phyloP scores from a whole-genome alignment of 1,140 invertebrate genomes.

The Heliothis subflexa region DNA sequence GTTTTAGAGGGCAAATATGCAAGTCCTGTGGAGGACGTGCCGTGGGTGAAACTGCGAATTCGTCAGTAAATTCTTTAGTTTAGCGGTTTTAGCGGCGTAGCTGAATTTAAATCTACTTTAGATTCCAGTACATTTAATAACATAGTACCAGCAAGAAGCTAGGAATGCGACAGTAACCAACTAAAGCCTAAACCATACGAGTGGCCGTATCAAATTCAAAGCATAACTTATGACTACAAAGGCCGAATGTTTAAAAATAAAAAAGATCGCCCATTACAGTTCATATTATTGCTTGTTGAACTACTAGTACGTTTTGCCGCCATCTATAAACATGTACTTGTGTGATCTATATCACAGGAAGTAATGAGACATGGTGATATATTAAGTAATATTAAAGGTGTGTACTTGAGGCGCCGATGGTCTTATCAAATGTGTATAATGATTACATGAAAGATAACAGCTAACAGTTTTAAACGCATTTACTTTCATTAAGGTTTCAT shows the following conservation, averaged over 20 bases:
- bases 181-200: neutral
- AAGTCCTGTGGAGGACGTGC: no score
- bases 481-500: slow-evolving; percentile 27
- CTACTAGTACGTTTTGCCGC: neutral
- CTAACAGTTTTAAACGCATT: slow-evolving; percentile 17
- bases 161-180: no score
- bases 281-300: slow-evolving; percentile 14
- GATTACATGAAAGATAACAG: slow-evolving; percentile 37
- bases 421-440: slow-evolving; percentile 36
- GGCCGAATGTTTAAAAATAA: slow-evolving; percentile 1
- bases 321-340: slow-evolving; percentile 3
- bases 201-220: neutral
- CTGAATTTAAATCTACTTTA: no score
- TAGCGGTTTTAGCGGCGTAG: no score
- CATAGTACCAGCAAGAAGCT: no score
- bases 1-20: no score
- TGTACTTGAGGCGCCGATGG: slow-evolving; percentile 10
- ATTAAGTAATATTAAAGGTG: slow-evolving; percentile 6
- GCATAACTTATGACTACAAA: neutral
- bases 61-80: no score
- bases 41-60: no score
- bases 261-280: slow-evolving; percentile 1
- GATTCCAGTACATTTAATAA: no score
- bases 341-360: neutral
- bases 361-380: slow-evolving; percentile 29